Evolutionary conservation across 1,140 invertebrate genomes (phyloP).

Genomic region (Nautilus pompilius): DNA sequence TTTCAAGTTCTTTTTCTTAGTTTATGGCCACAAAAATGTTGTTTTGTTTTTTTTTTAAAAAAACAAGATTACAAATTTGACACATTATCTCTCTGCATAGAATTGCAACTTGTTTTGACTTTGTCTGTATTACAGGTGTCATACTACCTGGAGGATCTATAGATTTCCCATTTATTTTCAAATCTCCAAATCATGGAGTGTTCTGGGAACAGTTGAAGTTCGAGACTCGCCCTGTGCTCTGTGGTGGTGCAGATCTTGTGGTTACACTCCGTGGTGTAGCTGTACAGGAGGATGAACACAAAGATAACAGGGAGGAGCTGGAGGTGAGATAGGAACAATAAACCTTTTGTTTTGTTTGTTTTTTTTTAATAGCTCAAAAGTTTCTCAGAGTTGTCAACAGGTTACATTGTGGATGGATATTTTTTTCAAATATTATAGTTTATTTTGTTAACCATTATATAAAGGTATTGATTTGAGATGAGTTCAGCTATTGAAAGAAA

Average conservation of each 20-base stretch:
- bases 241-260: slow-evolving; percentile 46
- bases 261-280: slow-evolving; percentile 51
- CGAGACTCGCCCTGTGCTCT: slow-evolving; percentile 48
- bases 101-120: too few species aligned
- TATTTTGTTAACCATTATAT: not conserved
- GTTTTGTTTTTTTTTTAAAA: too few species aligned
- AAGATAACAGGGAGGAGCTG: slow-evolving; percentile 38
- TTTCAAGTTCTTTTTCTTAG: too few species aligned
- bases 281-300: slow-evolving; percentile 47
- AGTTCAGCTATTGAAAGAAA: not conserved
- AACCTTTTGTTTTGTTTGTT: too few species aligned
- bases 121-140: slow-evolving; percentile 48
- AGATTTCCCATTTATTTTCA: slow-evolving; percentile 54
- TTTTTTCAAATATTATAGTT: not conserved
- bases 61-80: too few species aligned
- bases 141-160: slow-evolving; percentile 52
- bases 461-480: not conserved
- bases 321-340: too few species aligned
- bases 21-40: too few species aligned
- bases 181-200: slow-evolving; percentile 52
- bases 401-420: too few species aligned
- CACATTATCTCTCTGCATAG: too few species aligned
- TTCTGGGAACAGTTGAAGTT: slow-evolving; percentile 55
- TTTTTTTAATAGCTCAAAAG: too few species aligned
- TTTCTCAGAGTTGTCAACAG: too few species aligned